A percentile compares a stretch with the other conserved stretches of the same genome.
Evolutionary conservation across 2,888 invertebrate genomes (phyloP).

Genomic region (Erannis defoliaria): DNA sequence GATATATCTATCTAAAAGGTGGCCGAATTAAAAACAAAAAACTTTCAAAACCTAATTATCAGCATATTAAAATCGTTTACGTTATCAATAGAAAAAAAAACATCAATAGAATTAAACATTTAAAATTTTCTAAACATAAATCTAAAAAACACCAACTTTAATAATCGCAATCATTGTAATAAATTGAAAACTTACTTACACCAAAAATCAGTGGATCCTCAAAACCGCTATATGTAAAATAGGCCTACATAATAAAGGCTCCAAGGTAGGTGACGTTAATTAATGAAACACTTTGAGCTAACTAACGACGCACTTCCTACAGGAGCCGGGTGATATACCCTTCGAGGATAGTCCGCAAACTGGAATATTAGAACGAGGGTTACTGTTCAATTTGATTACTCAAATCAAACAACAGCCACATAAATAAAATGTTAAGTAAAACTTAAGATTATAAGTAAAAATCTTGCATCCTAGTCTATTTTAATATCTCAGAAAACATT

Average conservation of each 20-base stretch:
- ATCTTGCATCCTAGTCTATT: no score
- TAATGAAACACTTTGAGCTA: slow-evolving; percentile 42
- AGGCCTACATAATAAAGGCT: slow-evolving; percentile 7
- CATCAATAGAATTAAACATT: no score
- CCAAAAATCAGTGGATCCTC: slow-evolving; percentile 11
- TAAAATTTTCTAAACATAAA: no score
- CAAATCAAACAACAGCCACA: background rate
- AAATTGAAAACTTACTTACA: background rate
- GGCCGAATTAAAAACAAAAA: no score
- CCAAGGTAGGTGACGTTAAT: slow-evolving; percentile 45
- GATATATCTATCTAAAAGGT: no score
- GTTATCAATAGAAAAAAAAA: no score
- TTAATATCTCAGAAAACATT: no score
- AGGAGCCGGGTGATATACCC: slow-evolving; percentile 42
- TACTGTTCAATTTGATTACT: slow-evolving; percentile 11
- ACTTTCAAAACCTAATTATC: no score
- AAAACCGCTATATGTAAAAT: slow-evolving; percentile 21
- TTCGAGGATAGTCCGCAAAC: slow-evolving; percentile 31
- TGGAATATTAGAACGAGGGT: slow-evolving; percentile 12
- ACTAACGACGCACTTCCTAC: slow-evolving; percentile 46
- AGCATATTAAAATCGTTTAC: no score
- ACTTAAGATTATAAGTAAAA: no score
- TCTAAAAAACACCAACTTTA: no score
- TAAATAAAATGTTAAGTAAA: no score
- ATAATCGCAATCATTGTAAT: background rate